Conservation (phyloP, 2,888 invertebrate genomes). For the Gibbula magus region DNA sequence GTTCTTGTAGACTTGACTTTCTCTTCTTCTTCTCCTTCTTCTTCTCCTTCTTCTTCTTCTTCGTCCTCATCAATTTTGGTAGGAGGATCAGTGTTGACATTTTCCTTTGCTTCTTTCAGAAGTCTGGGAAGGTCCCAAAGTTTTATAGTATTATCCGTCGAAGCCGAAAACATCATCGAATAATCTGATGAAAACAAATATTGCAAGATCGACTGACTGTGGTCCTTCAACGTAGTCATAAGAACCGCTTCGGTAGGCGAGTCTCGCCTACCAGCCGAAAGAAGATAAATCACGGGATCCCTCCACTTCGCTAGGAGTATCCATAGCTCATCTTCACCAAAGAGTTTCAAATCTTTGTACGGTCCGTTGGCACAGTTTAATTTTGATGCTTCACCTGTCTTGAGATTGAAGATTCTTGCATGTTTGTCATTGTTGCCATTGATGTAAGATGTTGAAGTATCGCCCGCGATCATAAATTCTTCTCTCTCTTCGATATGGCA, state of each 20-base stretch:
- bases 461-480: conserved; percentile 43
- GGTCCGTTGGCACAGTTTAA: conserved; percentile 35
- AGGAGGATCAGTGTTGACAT: neutral
- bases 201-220: conserved; percentile 46
- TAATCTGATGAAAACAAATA: conserved; percentile 38
- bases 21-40: neutral
- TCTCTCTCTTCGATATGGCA: conserved; percentile 48
- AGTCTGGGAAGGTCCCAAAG: conserved; percentile 47
- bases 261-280: neutral
- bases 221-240: conserved; percentile 42
- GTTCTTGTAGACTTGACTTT: neutral
- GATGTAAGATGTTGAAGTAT: conserved; percentile 20
- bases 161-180: conserved; percentile 46
- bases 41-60: neutral
- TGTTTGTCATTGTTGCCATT: conserved; percentile 42
- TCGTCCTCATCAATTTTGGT: neutral
- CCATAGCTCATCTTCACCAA: conserved; percentile 43
- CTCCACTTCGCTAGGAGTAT: neutral
- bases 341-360: conserved; percentile 36
- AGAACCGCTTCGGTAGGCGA: conserved; percentile 39
- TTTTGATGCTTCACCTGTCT: conserved; percentile 37
- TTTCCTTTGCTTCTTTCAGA: conserved; percentile 15
- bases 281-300: neutral
- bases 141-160: conserved; percentile 56
- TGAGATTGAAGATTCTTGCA: conserved; percentile 40